phyloP scores from a whole-genome alignment of 2,797 vertebrate genomes.

The Crenichthys baileyi region DNA sequence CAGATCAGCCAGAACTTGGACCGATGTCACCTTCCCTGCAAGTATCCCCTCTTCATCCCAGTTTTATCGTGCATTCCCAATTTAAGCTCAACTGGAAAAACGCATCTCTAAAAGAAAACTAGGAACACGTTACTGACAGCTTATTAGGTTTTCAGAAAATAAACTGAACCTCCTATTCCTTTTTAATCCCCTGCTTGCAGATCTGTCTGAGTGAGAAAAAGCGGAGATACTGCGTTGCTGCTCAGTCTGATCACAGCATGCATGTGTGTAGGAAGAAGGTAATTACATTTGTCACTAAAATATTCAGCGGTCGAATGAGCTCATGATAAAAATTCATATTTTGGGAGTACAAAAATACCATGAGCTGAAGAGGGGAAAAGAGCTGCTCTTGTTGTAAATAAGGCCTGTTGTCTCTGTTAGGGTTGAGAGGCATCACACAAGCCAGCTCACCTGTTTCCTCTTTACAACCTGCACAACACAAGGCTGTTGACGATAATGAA shows the following conservation, averaged over 20 bases:
- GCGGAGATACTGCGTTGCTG: neutral
- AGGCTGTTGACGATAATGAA: constrained; percentile 15
- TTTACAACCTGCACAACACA: neutral
- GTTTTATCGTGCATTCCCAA: neutral
- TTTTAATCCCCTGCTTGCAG: neutral
- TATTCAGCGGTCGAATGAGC: neutral
- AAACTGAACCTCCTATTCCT: neutral
- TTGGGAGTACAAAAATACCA: neutral
- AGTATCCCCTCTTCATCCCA: neutral
- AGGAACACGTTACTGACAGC: neutral
- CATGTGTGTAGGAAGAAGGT: neutral
- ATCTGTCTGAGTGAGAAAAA: neutral
- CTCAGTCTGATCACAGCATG: neutral
- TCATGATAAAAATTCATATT: neutral
- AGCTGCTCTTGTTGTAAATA: neutral
- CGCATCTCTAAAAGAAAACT: neutral
- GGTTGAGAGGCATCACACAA: neutral
- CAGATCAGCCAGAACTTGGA: too few relatives aligned
- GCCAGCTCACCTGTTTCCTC: neutral
- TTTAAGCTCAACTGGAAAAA: neutral
- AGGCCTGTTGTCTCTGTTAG: neutral
- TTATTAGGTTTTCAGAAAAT: constrained; percentile 1
- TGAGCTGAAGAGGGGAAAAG: neutral
- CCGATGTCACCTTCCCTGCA: too few relatives aligned
- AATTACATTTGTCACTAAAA: constrained; percentile 14